Evolutionary conservation across 2,888 invertebrate genomes (phyloP).

Genomic region (Glaucopsyche alexis): DNA sequence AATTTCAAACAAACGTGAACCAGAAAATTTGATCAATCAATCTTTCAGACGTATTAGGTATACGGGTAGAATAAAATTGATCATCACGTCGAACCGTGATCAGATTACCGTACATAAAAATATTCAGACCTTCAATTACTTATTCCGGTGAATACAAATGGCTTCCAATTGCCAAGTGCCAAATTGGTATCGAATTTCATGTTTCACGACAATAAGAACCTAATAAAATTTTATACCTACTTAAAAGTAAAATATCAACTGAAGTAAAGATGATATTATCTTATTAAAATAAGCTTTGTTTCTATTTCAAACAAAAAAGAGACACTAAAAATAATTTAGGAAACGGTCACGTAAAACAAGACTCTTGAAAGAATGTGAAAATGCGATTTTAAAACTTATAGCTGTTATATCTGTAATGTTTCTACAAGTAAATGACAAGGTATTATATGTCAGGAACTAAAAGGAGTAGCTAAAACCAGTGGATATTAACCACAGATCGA

Average conservation of each 20-base stretch:
- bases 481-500: slow-evolving; percentile 19
- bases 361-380: no score
- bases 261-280: not conserved
- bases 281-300: not conserved
- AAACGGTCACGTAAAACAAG: no score
- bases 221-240: not conserved
- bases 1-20: not conserved
- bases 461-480: slow-evolving; percentile 21
- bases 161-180: slow-evolving; percentile 13
- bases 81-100: slow-evolving; percentile 12
- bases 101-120: slow-evolving; percentile 12
- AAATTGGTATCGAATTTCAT: slow-evolving; percentile 2
- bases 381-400: not conserved
- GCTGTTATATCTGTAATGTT: not conserved
- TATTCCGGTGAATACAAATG: slow-evolving; percentile 15
- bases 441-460: not conserved
- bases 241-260: not conserved
- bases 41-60: not conserved
- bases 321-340: no score
- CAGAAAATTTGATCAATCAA: not conserved
- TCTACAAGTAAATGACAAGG: not conserved
- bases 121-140: slow-evolving; percentile 2
- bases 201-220: slow-evolving; percentile 2
- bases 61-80: slow-evolving; percentile 42
- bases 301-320: not conserved